These are phyloP conservation scores for Pristionchus mayeri DNA, from an alignment of 2,888 invertebrate species.

Conservation along the genomic window DNA sequence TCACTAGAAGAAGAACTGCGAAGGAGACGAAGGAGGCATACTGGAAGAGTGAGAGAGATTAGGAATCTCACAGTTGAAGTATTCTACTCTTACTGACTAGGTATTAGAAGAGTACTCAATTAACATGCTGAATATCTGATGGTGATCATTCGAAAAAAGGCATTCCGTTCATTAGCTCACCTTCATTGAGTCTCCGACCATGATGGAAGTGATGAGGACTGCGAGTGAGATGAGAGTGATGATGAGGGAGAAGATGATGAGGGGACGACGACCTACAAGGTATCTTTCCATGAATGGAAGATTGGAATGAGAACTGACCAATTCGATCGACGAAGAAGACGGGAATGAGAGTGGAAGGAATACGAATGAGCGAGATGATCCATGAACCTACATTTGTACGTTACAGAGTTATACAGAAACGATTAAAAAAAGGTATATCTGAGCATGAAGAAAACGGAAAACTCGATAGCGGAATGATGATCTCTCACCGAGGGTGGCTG, in stretches of 20 bases:
- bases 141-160: not conserved
- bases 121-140: too few relatives aligned
- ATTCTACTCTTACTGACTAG: not conserved
- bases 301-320: not conserved
- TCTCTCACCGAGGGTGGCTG: constrained; percentile 47
- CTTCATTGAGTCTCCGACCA: not conserved
- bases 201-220: constrained; percentile 15
- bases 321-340: constrained; percentile 51
- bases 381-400: too few relatives aligned
- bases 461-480: too few relatives aligned
- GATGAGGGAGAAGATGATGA: constrained; percentile 58
- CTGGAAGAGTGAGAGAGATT: not conserved
- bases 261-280: constrained; percentile 58
- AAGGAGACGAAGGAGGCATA: constrained; percentile 51
- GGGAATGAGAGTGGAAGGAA: constrained; percentile 62
- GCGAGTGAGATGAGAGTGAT: constrained; percentile 12
- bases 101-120: not conserved
- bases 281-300: too few relatives aligned
- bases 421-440: too few relatives aligned
- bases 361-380: constrained; percentile 54
- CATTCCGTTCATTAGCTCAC: not conserved
- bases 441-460: not conserved
- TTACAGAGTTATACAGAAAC: too few relatives aligned
- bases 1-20: constrained; percentile 54
- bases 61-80: not conserved